Conservation (phyloP, 2,113 vertebrate genomes). For the Erythrocercus mccallii region DNA sequence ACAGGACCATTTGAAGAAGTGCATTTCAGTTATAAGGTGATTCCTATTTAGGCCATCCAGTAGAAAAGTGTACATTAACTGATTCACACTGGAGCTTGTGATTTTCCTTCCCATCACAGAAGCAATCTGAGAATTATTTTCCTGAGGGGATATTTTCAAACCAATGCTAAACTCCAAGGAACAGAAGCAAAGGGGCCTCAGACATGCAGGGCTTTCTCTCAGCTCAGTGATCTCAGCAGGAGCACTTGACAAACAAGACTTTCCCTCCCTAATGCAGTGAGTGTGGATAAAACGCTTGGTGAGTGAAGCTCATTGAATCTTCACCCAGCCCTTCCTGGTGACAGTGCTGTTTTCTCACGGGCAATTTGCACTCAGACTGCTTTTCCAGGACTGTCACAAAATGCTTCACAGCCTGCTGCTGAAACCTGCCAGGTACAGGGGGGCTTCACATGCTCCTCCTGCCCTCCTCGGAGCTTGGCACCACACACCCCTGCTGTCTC, state of each 20-base stretch:
- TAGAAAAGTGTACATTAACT: background rate
- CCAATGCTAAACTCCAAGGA: background rate
- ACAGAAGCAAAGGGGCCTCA: background rate
- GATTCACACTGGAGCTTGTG: background rate
- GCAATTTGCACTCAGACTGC: background rate
- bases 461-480: fast-evolving
- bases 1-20: background rate
- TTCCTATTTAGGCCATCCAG: background rate
- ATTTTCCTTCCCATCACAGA: background rate
- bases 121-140: background rate
- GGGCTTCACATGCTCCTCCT: background rate
- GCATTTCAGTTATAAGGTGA: background rate
- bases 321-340: background rate
- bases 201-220: background rate
- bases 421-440: background rate
- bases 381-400: background rate
- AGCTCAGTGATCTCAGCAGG: background rate
- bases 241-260: background rate
- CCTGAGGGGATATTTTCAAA: background rate
- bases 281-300: background rate
- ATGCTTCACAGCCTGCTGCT: background rate
- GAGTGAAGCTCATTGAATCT: background rate
- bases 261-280: background rate
- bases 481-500: background rate
- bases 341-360: background rate